phyloP scores from a whole-genome alignment of 2,888 invertebrate species.

The Diloba caeruleocephala region DNA sequence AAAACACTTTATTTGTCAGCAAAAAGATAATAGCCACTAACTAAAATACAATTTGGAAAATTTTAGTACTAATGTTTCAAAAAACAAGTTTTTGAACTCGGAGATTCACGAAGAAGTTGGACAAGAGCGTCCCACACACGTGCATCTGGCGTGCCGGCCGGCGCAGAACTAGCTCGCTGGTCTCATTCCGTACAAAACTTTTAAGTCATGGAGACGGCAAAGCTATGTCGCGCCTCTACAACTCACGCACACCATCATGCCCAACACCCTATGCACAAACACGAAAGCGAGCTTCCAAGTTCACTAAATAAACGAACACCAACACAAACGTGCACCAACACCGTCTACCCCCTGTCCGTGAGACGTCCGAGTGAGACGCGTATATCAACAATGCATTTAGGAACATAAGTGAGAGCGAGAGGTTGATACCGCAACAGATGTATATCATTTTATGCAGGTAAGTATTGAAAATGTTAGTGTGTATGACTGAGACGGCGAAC shows the following conservation, averaged over 20 bases:
- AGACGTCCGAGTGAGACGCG: conserved; percentile 79
- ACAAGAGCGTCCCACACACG: conserved; percentile 69
- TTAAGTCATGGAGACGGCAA: conserved; percentile 89
- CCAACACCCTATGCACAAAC: conserved; percentile 87
- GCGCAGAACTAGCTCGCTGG: conserved; percentile 85
- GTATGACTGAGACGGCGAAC: conserved; percentile 81
- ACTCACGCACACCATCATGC: conserved; percentile 82
- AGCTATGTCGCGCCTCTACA: conserved; percentile 89
- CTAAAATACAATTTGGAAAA: conserved; percentile 53
- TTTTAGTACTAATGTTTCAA: conserved; percentile 61
- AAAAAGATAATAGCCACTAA: conserved; percentile 58
- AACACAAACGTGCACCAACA: conserved; percentile 85
- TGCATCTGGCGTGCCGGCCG: conserved; percentile 82
- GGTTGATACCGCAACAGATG: conserved; percentile 83
- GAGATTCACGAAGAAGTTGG: conserved; percentile 82
- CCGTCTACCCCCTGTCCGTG: conserved; percentile 87
- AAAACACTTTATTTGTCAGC: conserved; percentile 72
- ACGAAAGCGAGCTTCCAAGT: conserved; percentile 87
- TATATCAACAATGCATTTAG: conserved; percentile 87
- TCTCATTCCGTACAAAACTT: conserved; percentile 86
- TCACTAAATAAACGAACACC: conserved; percentile 89
- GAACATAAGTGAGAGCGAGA: conserved; percentile 73
- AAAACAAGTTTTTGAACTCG: conserved; percentile 80
- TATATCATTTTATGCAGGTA: conserved; percentile 89
- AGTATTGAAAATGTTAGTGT: conserved; percentile 88